Evolutionary conservation across 2,797 vertebrate species (phyloP).

Genomic region (Cottoperca gobio): DNA sequence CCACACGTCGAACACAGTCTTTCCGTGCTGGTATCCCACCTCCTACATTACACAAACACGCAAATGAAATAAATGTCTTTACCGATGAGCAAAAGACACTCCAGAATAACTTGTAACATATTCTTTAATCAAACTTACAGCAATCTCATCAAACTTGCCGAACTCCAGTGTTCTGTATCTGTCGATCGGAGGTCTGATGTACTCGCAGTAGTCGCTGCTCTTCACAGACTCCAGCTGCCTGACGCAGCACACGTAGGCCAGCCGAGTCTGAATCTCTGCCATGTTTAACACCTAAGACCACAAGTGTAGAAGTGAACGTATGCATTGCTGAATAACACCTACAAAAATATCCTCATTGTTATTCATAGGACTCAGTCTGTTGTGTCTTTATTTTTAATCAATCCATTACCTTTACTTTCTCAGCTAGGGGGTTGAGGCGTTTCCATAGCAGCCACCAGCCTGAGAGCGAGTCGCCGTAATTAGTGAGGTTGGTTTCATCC

Average conservation of each 20-base stretch:
- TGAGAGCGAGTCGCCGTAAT: slow-evolving; percentile 94
- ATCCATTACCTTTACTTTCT: slow-evolving; percentile 92
- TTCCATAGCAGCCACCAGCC: slow-evolving; percentile 99
- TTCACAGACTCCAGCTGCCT: slow-evolving; percentile 95
- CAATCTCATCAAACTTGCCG: slow-evolving; percentile 95
- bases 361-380: slow-evolving; percentile 31
- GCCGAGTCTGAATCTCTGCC: slow-evolving; percentile 95
- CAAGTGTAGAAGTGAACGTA: slow-evolving; percentile 8
- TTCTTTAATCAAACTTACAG: slow-evolving; percentile 84
- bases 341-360: slow-evolving; percentile 26
- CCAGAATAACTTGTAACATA: not conserved
- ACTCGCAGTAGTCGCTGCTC: slow-evolving; percentile 96
- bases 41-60: slow-evolving; percentile 81
- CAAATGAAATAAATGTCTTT: not conserved
- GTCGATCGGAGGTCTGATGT: slow-evolving; percentile 94
- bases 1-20: slow-evolving; percentile 95
- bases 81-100: not conserved
- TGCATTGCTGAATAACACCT: not conserved
- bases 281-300: slow-evolving; percentile 92
- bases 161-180: slow-evolving; percentile 95
- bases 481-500: slow-evolving; percentile 96
- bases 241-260: slow-evolving; percentile 97
- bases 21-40: slow-evolving; percentile 94
- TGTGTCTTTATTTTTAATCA: slow-evolving; percentile 48
- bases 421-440: slow-evolving; percentile 93